Conservation (phyloP, 2,888 invertebrate species). For the Dascillus cervinus region DNA sequence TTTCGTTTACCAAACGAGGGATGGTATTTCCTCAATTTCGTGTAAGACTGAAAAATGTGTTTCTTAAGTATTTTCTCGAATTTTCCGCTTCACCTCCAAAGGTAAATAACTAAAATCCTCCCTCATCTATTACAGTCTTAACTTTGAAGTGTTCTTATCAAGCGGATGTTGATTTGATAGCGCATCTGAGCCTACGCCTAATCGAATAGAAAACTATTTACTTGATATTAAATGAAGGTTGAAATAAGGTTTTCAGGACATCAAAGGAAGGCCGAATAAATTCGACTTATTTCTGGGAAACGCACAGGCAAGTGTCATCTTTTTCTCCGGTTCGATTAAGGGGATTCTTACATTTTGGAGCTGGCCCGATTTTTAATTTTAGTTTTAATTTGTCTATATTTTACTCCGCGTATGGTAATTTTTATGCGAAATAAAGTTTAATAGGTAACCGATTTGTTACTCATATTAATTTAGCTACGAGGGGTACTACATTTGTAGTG, state of each 20-base stretch:
- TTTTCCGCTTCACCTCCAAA: constrained; percentile 22
- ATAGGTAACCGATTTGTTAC: no score
- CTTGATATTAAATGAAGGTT: constrained; percentile 31
- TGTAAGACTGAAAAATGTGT: constrained; percentile 25
- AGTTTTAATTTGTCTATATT: no score
- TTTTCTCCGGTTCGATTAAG: no score
- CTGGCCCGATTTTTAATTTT: no score
- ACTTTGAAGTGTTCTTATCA: constrained; percentile 30
- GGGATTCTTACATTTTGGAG: no score
- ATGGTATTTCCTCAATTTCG: constrained; percentile 21
- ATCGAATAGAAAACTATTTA: constrained; percentile 33
- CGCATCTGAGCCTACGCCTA: constrained; percentile 26
- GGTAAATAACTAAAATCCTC: constrained; percentile 30
- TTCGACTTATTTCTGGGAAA: no score
- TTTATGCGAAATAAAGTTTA: no score
- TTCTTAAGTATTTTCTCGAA: constrained; percentile 17
- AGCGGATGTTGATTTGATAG: constrained; percentile 29
- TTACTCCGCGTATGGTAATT: no score
- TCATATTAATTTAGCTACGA: no score
- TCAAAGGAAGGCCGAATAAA: no score
- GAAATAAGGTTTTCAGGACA: constrained; percentile 27
- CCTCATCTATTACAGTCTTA: constrained; percentile 24
- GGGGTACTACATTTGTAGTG: no score
- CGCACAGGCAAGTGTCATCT: no score
- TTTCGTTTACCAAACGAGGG: constrained; percentile 17